Percentiles rank a stretch among this genome's conserved stretches.
phyloP scores from a whole-genome alignment of 2,888 invertebrate species.

The Metallyticus violacea region DNA sequence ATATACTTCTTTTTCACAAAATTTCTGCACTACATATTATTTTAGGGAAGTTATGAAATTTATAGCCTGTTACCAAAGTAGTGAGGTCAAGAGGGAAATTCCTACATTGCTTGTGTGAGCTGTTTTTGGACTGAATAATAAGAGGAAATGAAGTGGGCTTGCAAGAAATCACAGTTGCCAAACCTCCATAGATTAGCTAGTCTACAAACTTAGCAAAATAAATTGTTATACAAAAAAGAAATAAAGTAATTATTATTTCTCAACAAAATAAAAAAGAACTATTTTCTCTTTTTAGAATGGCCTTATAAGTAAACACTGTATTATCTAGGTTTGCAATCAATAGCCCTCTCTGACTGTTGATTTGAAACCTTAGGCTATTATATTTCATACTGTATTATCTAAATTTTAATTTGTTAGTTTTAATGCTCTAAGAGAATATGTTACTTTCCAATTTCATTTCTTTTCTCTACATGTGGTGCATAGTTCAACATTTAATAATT shows the following conservation, averaged over 20 bases:
- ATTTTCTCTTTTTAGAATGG: not conserved
- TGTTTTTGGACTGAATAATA: not conserved
- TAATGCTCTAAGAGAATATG: too few species aligned
- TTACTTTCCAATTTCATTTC: too few species aligned
- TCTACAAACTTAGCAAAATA: not conserved
- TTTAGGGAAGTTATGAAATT: not conserved
- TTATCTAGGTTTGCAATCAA: not conserved
- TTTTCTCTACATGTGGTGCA: too few species aligned
- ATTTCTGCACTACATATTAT: not conserved
- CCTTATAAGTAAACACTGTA: not conserved
- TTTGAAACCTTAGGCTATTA: too few species aligned
- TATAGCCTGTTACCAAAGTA: not conserved
- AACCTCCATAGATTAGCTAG: not conserved
- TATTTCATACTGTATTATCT: too few species aligned
- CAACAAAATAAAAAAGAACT: not conserved
- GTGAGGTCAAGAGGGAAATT: not conserved
- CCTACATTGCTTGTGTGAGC: not conserved
- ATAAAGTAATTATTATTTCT: not conserved
- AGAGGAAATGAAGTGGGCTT: not conserved
- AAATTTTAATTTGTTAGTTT: too few species aligned
- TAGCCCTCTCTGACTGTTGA: too few species aligned
- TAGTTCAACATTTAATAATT: too few species aligned
- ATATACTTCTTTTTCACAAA: not conserved
- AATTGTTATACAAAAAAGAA: not conserved
- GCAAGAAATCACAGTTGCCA: not conserved